These are phyloP conservation scores for Falco punctatus DNA, from an alignment of 2,113 vertebrate species.

Conservation along the genomic window DNA sequence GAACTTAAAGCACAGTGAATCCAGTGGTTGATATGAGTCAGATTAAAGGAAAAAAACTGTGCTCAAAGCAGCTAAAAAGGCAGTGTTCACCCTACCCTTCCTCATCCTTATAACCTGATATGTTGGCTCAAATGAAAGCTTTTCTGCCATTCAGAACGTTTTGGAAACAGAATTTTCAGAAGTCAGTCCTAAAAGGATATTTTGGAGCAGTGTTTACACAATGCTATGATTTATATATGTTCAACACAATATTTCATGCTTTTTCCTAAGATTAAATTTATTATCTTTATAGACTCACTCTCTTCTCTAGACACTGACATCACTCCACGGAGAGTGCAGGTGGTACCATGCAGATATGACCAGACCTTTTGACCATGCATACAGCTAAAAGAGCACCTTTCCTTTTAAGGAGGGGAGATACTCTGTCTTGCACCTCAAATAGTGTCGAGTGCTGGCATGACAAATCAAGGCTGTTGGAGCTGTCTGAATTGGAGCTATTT, in stretches of 20 bases:
- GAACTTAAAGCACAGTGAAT: background rate
- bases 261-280: background rate
- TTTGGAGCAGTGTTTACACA: background rate
- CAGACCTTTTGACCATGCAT: background rate
- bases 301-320: background rate
- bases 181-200: background rate
- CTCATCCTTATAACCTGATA: background rate
- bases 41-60: background rate
- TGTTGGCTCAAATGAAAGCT: background rate
- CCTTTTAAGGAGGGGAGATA: background rate
- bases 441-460: background rate
- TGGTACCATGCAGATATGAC: background rate
- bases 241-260: background rate
- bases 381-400: background rate
- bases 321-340: background rate
- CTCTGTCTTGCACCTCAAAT: background rate
- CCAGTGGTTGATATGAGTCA: background rate
- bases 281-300: background rate
- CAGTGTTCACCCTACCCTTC: background rate
- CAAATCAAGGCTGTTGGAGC: background rate
- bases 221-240: background rate
- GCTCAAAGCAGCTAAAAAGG: background rate
- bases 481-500: background rate
- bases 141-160: background rate
- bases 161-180: background rate